A percentile compares a stretch with the other conserved stretches of the same genome.
Conservation (phyloP, 2,888 invertebrate genomes). For the Leptinotarsa rubiginosa region DNA sequence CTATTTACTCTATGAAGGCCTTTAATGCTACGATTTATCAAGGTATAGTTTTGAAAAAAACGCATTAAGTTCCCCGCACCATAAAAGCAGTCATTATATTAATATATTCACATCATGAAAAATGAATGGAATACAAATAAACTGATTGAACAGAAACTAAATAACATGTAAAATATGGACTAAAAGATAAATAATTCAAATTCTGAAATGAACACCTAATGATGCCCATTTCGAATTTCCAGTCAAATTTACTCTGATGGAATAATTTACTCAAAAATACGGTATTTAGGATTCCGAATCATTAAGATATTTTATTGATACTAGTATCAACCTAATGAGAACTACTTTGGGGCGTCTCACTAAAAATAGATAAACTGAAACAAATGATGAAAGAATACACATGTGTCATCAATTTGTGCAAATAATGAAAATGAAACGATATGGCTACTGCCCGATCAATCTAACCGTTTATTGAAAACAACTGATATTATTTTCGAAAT, state of each 20-base stretch:
- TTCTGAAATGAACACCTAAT: not conserved
- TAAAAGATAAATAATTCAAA: not conserved
- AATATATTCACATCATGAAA: not conserved
- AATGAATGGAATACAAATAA: not conserved
- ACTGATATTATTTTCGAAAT: too few species aligned
- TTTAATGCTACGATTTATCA: too few species aligned
- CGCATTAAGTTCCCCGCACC: not conserved
- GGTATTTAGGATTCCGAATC: not conserved
- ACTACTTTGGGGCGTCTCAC: not conserved
- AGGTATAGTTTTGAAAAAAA: not conserved
- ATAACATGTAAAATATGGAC: not conserved
- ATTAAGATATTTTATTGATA: not conserved
- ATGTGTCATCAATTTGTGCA: too few species aligned
- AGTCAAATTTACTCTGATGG: conserved; percentile 4
- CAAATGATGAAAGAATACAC: not conserved
- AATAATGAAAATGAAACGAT: too few species aligned
- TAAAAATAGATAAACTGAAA: not conserved
- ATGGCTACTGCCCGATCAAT: too few species aligned
- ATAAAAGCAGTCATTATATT: not conserved
- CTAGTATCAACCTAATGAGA: not conserved
- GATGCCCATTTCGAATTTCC: conserved; percentile 1
- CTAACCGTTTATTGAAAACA: too few species aligned
- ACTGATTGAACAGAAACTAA: conserved; percentile 3
- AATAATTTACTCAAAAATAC: conserved; percentile 9
- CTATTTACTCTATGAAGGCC: not conserved